These are phyloP conservation scores for Erynnis tages DNA, from an alignment of 2,888 invertebrate genomes.

Conservation along the genomic window DNA sequence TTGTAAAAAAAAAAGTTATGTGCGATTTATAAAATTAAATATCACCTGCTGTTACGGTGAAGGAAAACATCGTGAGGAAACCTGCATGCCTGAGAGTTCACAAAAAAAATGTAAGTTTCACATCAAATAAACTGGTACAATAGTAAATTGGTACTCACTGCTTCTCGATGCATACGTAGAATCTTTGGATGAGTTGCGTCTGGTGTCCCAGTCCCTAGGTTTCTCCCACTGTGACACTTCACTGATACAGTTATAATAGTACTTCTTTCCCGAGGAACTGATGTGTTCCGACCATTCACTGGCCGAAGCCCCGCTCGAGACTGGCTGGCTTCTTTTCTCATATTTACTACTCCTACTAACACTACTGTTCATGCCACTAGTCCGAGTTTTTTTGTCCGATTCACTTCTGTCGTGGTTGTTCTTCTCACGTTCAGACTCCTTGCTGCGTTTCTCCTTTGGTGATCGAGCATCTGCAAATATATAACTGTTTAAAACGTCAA, in stretches of 20 bases:
- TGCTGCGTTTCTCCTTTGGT: constrained; percentile 88
- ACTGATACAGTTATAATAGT: constrained; percentile 99
- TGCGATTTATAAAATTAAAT: too few relatives aligned
- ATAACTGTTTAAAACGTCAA: not conserved
- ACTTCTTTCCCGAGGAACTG: constrained; percentile 98
- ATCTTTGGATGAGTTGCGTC: constrained; percentile 76
- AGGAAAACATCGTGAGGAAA: too few relatives aligned
- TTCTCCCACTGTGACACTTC: constrained; percentile 99
- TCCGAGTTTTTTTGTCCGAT: constrained; percentile 56
- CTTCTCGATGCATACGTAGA: constrained; percentile 72
- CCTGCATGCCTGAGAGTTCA: too few relatives aligned
- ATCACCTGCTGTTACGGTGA: too few relatives aligned
- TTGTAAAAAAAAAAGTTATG: too few relatives aligned
- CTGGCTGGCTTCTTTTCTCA: constrained; percentile 68
- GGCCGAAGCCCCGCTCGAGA: constrained; percentile 64
- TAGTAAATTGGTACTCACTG: too few relatives aligned
- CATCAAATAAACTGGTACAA: too few relatives aligned
- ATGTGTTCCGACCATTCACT: constrained; percentile 99
- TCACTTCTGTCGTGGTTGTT: constrained; percentile 95
- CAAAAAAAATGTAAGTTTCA: too few relatives aligned
- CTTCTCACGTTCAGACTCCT: constrained; percentile 90
- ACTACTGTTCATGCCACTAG: constrained; percentile 74
- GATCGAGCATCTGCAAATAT: constrained; percentile 72
- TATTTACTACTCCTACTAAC: constrained; percentile 77
- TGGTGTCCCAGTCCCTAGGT: constrained; percentile 93